Evolutionary conservation across 92 coral and sea anemone species (phyloP).

Genomic region (Siderastrea siderea): DNA sequence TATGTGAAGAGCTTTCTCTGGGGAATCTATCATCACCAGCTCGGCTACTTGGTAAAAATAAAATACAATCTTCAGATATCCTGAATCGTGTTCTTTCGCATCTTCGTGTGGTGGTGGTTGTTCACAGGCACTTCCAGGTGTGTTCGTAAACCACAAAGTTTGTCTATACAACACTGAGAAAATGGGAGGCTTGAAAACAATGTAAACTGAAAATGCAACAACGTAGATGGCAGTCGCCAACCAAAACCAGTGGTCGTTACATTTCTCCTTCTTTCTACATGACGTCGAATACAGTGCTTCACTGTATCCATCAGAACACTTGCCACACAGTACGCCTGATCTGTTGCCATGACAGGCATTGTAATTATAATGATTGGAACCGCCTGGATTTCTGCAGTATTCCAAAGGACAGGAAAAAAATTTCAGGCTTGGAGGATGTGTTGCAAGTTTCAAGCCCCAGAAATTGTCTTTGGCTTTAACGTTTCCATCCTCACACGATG

Average conservation of each 20-base stretch:
- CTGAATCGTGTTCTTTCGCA: not conserved
- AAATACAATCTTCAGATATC: slow-evolving; percentile 8
- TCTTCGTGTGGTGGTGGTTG: not conserved
- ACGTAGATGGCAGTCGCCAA: not conserved
- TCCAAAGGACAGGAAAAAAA: slow-evolving; percentile 9
- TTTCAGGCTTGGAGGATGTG: not conserved
- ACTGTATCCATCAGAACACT: not conserved
- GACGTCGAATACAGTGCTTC: slow-evolving; percentile 11
- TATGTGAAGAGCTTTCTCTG: not conserved
- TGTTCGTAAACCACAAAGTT: not conserved
- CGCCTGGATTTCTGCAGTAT: not conserved
- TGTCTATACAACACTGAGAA: not conserved
- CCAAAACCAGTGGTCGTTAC: slow-evolving; percentile 18
- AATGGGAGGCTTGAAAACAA: not conserved
- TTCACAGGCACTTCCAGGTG: no score
- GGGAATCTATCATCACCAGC: not conserved
- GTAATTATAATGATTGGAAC: not conserved
- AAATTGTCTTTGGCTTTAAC: slow-evolving; percentile 5
- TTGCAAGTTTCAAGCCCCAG: slow-evolving; percentile 1
- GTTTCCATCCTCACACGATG: not conserved
- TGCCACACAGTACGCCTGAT: slow-evolving; percentile 9
- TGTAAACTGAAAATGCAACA: not conserved
- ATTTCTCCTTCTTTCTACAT: not conserved
- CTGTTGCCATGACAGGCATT: slow-evolving; percentile 3
- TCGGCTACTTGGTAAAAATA: slow-evolving; percentile 14